A percentile compares a stretch with the other conserved stretches of the same genome.
Conservation (phyloP, 2,113 vertebrate genomes). For the Lutjanus erythropterus region DNA sequence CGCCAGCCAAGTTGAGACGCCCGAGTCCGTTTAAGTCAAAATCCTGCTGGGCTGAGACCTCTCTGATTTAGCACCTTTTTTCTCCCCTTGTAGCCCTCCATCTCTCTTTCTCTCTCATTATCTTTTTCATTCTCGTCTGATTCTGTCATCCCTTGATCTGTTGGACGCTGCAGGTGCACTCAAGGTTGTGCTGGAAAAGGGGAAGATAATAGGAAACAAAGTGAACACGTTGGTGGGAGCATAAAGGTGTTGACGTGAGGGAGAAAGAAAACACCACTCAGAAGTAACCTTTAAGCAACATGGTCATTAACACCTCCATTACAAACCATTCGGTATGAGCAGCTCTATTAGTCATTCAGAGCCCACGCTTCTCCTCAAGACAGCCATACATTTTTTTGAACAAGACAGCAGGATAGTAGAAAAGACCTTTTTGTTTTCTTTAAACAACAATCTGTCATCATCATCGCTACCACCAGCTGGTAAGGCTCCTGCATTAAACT, state of each 20-base stretch:
- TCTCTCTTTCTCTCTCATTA: conserved; percentile 68
- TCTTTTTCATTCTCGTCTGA: conserved; percentile 73
- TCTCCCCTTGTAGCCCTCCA: conserved; percentile 23
- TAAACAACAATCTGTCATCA: conserved; percentile 70
- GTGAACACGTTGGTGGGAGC: conserved; percentile 67
- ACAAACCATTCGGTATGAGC: conserved; percentile 70
- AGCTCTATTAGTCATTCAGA: conserved; percentile 75
- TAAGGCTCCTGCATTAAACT: conserved; percentile 48
- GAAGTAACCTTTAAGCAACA: conserved; percentile 81
- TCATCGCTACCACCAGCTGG: conserved; percentile 54
- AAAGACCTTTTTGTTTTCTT: conserved; percentile 67
- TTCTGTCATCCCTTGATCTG: conserved; percentile 79
- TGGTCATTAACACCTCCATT: conserved; percentile 80
- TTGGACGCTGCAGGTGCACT: conserved; percentile 62
- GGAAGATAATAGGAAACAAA: conserved; percentile 77
- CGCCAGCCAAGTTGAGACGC: conserved; percentile 42
- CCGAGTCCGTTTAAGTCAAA: conserved; percentile 63
- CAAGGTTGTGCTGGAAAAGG: conserved; percentile 55
- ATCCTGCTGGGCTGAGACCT: conserved; percentile 70
- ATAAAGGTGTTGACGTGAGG: conserved; percentile 76
- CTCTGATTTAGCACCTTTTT: conserved; percentile 71
- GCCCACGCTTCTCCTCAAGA: conserved; percentile 64
- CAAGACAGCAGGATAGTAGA: conserved; percentile 59
- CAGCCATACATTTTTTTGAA: conserved; percentile 52
- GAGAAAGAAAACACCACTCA: conserved; percentile 75